Percentiles rank a stretch among this genome's conserved stretches.
Conservation (phyloP, 2,888 invertebrate genomes). For the Harpalus rubripes region DNA sequence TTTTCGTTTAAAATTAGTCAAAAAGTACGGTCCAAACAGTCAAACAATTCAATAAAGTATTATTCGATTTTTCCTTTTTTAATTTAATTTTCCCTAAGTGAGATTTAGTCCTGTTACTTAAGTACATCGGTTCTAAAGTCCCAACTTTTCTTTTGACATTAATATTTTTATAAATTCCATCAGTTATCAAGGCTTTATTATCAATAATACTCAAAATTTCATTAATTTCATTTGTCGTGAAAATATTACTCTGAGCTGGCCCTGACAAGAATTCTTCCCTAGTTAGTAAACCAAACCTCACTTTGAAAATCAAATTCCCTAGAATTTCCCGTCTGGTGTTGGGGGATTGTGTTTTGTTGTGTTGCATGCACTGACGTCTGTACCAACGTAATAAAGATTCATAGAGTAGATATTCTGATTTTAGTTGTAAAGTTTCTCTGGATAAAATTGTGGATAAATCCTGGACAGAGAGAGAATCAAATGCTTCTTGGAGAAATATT, state of each 20-base stretch:
- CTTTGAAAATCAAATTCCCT: slow-evolving; percentile 81
- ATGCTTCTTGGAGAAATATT: slow-evolving; percentile 79
- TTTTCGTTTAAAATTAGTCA: slow-evolving; percentile 21
- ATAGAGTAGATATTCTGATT: slow-evolving; percentile 82
- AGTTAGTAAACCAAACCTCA: slow-evolving; percentile 84
- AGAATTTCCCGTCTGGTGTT: slow-evolving; percentile 78
- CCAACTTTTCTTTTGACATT: slow-evolving; percentile 18
- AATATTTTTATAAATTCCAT: slow-evolving; percentile 12
- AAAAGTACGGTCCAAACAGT: slow-evolving; percentile 54
- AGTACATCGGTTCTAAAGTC: slow-evolving; percentile 17
- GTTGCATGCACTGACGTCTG: slow-evolving; percentile 78
- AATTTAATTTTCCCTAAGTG: background rate
- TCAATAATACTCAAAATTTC: slow-evolving; percentile 50
- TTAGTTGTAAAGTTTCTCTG: slow-evolving; percentile 84
- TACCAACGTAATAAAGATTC: slow-evolving; percentile 74
- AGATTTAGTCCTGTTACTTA: slow-evolving; percentile 14
- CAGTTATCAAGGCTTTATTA: background rate
- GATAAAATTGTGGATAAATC: slow-evolving; percentile 83
- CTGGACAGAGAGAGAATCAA: slow-evolving; percentile 82
- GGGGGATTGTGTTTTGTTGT: slow-evolving; percentile 77
- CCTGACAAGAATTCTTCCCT: slow-evolving; percentile 80
- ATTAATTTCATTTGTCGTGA: slow-evolving; percentile 43
- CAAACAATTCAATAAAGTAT: slow-evolving; percentile 48
- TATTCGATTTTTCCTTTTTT: slow-evolving; percentile 35
- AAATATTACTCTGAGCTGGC: slow-evolving; percentile 78